phyloP scores from a whole-genome alignment of 2,113 vertebrate genomes.

The Corapipo altera region DNA sequence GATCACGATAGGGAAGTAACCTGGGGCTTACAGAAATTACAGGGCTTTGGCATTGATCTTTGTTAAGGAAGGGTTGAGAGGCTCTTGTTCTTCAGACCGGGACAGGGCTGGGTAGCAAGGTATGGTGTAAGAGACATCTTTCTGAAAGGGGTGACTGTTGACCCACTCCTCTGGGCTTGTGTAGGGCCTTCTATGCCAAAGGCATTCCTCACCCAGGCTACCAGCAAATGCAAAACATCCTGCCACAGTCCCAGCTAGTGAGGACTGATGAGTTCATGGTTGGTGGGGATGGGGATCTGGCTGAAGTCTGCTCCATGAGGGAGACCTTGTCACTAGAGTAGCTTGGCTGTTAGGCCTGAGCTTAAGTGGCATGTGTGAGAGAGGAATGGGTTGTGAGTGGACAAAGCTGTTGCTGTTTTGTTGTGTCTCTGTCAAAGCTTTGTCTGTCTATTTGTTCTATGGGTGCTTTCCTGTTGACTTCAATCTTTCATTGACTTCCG shows the following conservation, averaged over 20 bases:
- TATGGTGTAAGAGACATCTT: background rate
- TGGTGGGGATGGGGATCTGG: background rate
- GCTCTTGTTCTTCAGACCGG: background rate
- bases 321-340: background rate
- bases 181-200: background rate
- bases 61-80: background rate
- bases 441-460: background rate
- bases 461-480: constrained; percentile 14
- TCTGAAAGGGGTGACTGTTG: background rate
- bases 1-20: background rate
- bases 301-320: background rate
- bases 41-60: background rate
- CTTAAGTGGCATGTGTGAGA: background rate
- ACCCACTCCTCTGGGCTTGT: background rate
- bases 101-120: background rate
- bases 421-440: background rate
- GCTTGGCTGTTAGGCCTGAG: background rate
- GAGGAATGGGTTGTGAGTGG: background rate
- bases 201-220: background rate
- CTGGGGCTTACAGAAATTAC: background rate
- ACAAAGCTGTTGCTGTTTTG: background rate
- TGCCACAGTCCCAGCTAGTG: background rate
- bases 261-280: background rate
- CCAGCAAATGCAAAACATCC: background rate
- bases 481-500: constrained; percentile 25